Evolutionary conservation across 2,113 vertebrate genomes (phyloP).

Genomic region (Mirounga angustirostris): DNA sequence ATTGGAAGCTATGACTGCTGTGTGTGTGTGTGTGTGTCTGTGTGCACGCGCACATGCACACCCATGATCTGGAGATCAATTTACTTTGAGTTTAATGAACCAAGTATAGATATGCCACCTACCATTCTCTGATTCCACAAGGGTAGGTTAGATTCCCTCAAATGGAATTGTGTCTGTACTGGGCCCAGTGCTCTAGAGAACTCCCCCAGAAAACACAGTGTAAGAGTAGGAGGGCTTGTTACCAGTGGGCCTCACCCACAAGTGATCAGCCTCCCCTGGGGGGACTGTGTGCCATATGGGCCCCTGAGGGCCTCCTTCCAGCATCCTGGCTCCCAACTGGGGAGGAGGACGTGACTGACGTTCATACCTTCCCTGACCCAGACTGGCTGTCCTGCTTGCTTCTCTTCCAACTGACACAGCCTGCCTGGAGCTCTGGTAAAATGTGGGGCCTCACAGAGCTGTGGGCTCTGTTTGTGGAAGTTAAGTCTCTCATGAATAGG

Average conservation of each 20-base stretch:
- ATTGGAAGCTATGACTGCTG: background rate
- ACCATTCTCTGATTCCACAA: background rate
- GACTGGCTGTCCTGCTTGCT: constrained; percentile 2
- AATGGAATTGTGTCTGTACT: background rate
- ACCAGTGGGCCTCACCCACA: background rate
- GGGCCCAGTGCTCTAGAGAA: background rate
- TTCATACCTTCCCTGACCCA: background rate
- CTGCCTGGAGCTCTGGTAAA: background rate
- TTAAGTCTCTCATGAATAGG: background rate
- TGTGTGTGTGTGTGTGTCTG: fast-evolving
- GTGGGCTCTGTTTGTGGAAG: background rate
- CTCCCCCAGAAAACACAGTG: background rate
- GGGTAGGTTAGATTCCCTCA: background rate
- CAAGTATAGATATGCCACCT: background rate
- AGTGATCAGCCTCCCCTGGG: too few species aligned
- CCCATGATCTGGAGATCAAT: background rate
- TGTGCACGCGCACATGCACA: background rate
- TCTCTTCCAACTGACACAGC: background rate
- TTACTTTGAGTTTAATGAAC: background rate
- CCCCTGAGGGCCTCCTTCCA: too few species aligned
- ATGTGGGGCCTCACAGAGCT: background rate
- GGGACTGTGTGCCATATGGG: background rate
- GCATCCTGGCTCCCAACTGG: background rate
- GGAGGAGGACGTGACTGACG: background rate
- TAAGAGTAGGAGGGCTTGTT: background rate